phyloP scores from a whole-genome alignment of 2,888 invertebrate species.

The Drosophila maculinotata region DNA sequence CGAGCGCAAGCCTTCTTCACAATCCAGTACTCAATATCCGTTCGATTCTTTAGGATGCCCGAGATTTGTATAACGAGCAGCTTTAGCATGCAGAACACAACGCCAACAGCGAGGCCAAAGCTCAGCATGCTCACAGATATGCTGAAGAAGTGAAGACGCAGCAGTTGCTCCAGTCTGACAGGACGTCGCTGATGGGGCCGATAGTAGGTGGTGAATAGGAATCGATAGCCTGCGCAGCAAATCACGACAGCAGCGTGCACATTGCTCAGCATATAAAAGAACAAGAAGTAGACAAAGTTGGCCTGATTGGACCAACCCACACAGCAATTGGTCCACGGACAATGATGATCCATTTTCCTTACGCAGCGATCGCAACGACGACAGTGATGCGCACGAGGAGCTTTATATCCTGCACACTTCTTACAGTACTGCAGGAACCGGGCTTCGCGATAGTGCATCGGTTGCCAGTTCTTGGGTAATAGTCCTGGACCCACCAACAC shows the following conservation, averaged over 20 bases:
- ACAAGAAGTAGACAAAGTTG: slow-evolving; percentile 94
- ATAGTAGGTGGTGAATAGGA: slow-evolving; percentile 87
- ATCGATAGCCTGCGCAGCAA: slow-evolving; percentile 89
- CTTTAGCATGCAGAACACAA: slow-evolving; percentile 95
- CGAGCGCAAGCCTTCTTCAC: slow-evolving; percentile 93
- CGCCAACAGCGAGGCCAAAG: slow-evolving; percentile 95
- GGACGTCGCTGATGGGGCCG: slow-evolving; percentile 87
- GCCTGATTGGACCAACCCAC: slow-evolving; percentile 97
- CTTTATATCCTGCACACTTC: slow-evolving; percentile 96
- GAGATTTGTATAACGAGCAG: slow-evolving; percentile 94
- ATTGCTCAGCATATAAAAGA: slow-evolving; percentile 95
- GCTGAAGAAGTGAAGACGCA: slow-evolving; percentile 89
- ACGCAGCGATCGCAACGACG: slow-evolving; percentile 96
- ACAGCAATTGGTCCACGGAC: slow-evolving; percentile 99
- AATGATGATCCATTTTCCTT: slow-evolving; percentile 99
- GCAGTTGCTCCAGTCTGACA: slow-evolving; percentile 79
- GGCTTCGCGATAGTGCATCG: slow-evolving; percentile 89
- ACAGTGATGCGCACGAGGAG: slow-evolving; percentile 98
- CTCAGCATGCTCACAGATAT: slow-evolving; percentile 92
- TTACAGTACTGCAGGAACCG: slow-evolving; percentile 93
- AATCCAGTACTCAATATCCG: slow-evolving; percentile 99
- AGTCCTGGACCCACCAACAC: slow-evolving; percentile 96
- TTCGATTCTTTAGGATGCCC: slow-evolving; percentile 93
- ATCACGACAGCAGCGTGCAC: slow-evolving; percentile 92
- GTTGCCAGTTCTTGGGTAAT: slow-evolving; percentile 93